Evolutionary conservation across 2,797 vertebrate genomes (phyloP), one percentile per base, ranked within the genome.

Genomic region (Ceryle rudis): DNA sequence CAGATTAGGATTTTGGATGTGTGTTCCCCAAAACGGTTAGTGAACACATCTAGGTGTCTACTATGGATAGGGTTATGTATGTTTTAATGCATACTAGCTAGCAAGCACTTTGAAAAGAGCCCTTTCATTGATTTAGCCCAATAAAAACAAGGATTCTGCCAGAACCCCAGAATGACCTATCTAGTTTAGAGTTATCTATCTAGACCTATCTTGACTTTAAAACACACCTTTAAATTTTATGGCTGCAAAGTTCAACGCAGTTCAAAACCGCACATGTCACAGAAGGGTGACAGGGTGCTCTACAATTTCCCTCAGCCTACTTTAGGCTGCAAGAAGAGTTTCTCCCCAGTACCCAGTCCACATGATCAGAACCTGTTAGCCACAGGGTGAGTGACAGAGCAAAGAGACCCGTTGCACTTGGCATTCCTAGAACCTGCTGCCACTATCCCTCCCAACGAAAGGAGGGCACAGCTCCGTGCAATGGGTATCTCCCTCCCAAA

Each of bases 21-120:
- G 11, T 9, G 19, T 41, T 79, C 73, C 22, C 52, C 2, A 4
- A 79, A 93, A 57, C 4, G 11, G 16, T 49, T 26, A 74, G 20
- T 13, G 28, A 88, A 47, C 1, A 0, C 1, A 1, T 33, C 49
- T 49, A 60, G 23, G 5, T 16, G 4, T n/a, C 57, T 78, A 14
- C 35, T 64, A 13, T 0, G 0, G 14, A 31, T 9, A 89, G 20
- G 5, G 23, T 61, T 51, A 72, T 31, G 14, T 9, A 67, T 8
- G 8, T 51, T 85, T 73, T 64, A 77, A 71, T 3, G 2, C 3
- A 13, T 26, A 29, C 37, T 47, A 78, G 7, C 39, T 41, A 65
- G 10, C 25, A 79, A 84, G n/a, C 2, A 22, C 15, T 54, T 46
- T 21, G 46, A 39, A 49, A 93, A 65, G 16, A 83, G 20, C 1